These are phyloP conservation scores for Cecidostiba fungosa DNA, from an alignment of 2,888 invertebrate species.

Conservation along the genomic window DNA sequence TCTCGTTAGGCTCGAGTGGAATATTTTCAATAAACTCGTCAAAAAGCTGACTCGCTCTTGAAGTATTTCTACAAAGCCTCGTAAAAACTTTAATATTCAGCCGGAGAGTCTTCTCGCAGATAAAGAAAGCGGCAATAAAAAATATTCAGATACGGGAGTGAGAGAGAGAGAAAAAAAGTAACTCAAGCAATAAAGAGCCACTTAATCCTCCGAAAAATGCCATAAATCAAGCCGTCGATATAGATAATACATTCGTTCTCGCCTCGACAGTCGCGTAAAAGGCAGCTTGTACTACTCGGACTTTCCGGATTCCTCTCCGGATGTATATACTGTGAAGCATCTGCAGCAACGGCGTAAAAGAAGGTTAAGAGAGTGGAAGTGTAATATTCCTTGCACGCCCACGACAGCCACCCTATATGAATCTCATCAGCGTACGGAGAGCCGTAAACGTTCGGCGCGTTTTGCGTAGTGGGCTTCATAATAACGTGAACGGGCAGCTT, in stretches of 20 bases:
- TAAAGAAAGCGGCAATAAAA: conserved; percentile 50
- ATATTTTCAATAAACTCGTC: conserved; percentile 18
- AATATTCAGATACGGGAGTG: not conserved
- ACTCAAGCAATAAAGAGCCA: conserved; percentile 54
- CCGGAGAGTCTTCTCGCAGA: not conserved
- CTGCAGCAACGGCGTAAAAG: not conserved
- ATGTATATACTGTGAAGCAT: not conserved
- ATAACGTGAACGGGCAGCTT: not conserved
- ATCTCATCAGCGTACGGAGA: conserved; percentile 57
- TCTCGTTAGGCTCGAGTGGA: not conserved
- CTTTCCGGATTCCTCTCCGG: conserved; percentile 52
- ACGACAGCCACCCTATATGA: conserved; percentile 55
- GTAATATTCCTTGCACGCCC: conserved; percentile 53
- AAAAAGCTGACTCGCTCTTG: not conserved
- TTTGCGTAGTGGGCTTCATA: conserved; percentile 3
- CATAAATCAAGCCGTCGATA: conserved; percentile 61
- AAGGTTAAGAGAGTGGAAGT: conserved; percentile 17
- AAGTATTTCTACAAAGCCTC: conserved; percentile 20
- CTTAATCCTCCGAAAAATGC: conserved; percentile 61
- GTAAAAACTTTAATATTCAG: conserved; percentile 50
- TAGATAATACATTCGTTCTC: conserved; percentile 61
- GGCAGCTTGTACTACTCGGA: not conserved
- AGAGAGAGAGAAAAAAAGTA: conserved; percentile 25
- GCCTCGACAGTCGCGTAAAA: conserved; percentile 38
- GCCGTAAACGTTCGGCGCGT: conserved; percentile 44